Conservation (phyloP, 2,797 vertebrate species). For the Urophycis tenuis region DNA sequence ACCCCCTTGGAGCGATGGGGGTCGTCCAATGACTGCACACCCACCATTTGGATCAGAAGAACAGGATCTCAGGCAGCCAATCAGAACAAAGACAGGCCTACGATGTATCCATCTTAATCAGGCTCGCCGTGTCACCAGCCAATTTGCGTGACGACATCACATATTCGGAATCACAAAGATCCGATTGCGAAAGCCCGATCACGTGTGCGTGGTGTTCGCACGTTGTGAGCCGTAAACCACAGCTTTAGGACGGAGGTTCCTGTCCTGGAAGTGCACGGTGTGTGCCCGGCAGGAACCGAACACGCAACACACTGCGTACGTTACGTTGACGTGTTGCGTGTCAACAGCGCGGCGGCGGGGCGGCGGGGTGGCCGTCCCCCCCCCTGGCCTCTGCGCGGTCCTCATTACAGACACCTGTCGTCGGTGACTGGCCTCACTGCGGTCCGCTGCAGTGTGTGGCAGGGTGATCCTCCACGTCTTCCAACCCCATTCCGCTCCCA, state of each 20-base stretch:
- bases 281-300: not conserved
- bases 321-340: not conserved
- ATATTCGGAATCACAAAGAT: not conserved
- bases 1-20: not conserved
- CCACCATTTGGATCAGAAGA: slow-evolving; percentile 1
- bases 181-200: not conserved
- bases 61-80: not conserved
- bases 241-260: not conserved
- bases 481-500: not conserved
- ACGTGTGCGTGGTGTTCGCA: no score
- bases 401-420: not conserved
- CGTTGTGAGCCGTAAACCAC: not conserved
- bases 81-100: not conserved
- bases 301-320: no score
- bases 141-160: not conserved
- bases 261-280: not conserved
- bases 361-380: no score
- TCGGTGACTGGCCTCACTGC: no score
- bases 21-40: not conserved
- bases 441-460: not conserved
- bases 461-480: not conserved
- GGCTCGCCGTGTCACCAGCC: not conserved
- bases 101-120: not conserved
- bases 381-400: not conserved
- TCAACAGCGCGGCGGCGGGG: not conserved